Percentiles rank a stretch among this genome's conserved stretches.
phyloP scores from a whole-genome alignment of 1,140 invertebrate species.

The Drosophila azteca region DNA sequence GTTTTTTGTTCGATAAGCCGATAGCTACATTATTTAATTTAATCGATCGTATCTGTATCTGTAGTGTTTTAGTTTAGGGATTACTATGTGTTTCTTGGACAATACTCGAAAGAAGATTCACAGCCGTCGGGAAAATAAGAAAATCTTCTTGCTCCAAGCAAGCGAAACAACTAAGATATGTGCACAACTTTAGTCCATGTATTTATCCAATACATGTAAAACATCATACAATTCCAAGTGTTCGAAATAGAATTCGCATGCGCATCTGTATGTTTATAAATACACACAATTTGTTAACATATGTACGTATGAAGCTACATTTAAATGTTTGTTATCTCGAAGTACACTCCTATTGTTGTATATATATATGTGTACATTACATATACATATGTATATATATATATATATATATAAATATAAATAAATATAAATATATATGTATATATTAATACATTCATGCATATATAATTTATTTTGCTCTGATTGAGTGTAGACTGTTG shows the following conservation, averaged over 20 bases:
- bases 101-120: too few relatives aligned
- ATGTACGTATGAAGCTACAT: slow-evolving; percentile 38
- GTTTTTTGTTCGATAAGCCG: too few relatives aligned
- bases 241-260: slow-evolving; percentile 47
- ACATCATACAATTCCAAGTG: slow-evolving; percentile 23
- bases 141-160: slow-evolving; percentile 14
- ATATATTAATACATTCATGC: too few relatives aligned
- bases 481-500: too few relatives aligned
- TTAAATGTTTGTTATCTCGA: slow-evolving; percentile 26
- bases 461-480: too few relatives aligned
- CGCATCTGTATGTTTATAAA: slow-evolving; percentile 18
- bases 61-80: too few relatives aligned
- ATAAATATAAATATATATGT: slow-evolving; percentile 2
- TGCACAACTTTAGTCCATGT: slow-evolving; percentile 24
- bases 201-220: slow-evolving; percentile 31
- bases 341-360: background rate
- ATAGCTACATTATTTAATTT: too few relatives aligned
- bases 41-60: too few relatives aligned
- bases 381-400: slow-evolving; percentile 3
- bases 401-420: background rate
- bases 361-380: slow-evolving; percentile 1
- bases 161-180: slow-evolving; percentile 51
- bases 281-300: slow-evolving; percentile 29
- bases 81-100: too few relatives aligned
- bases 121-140: too few relatives aligned